A percentile compares a stretch with the other conserved stretches of the same genome.
Conservation (phyloP, 2,797 vertebrate genomes). For the Diplodus puntazzo region DNA sequence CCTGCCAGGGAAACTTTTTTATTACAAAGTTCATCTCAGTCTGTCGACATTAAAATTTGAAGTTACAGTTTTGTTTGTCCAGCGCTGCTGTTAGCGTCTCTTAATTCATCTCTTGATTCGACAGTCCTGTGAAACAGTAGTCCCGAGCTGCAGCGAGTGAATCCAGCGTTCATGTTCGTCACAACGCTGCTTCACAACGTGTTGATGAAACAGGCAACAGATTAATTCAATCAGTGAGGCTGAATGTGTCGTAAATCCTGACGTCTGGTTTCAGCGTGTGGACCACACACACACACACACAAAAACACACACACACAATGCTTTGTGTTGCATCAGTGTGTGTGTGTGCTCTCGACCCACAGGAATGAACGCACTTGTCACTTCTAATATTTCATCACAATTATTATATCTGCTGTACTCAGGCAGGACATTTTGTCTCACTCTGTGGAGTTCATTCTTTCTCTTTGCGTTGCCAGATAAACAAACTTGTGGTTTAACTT, state of each 20-base stretch:
- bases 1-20: too few species aligned
- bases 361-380: conserved; percentile 22
- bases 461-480: neutral
- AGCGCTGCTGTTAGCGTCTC: too few species aligned
- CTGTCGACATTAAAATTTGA: too few species aligned
- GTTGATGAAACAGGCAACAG: too few species aligned
- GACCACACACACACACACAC: conserved; percentile 6
- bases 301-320: neutral
- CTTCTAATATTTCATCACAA: conserved; percentile 7
- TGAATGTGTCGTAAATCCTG: conserved; percentile 8
- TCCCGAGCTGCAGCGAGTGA: too few species aligned
- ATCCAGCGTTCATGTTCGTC: too few species aligned
- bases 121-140: too few species aligned
- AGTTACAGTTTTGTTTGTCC: too few species aligned
- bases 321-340: neutral
- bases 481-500: conserved; percentile 4
- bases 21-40: too few species aligned
- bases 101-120: too few species aligned
- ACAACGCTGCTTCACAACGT: too few species aligned
- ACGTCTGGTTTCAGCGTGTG: conserved; percentile 1
- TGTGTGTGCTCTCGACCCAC: neutral
- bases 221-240: too few species aligned
- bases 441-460: neutral
- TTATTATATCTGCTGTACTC: neutral
- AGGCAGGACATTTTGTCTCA: neutral